phyloP scores from a whole-genome alignment of 2,888 invertebrate genomes.

The Nymphalis polychloros region DNA sequence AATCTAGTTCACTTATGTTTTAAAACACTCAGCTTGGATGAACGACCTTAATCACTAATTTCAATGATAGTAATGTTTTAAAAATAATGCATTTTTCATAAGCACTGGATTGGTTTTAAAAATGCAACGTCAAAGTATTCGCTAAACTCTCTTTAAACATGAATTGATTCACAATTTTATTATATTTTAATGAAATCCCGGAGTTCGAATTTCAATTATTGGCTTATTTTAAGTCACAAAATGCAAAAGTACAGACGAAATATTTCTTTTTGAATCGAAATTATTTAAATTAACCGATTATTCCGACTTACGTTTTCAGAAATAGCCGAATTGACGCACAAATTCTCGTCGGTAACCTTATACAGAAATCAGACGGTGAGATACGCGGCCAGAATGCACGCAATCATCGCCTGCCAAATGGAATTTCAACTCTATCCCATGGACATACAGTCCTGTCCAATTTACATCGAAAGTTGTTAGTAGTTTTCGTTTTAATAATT shows the following conservation, averaged over 20 bases:
- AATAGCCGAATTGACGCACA: slow-evolving; percentile 89
- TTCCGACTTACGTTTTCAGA: slow-evolving; percentile 75
- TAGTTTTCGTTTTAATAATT: slow-evolving; percentile 44
- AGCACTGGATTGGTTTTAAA: slow-evolving; percentile 8
- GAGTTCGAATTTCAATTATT: background rate
- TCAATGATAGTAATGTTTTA: background rate
- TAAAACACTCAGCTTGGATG: slow-evolving; percentile 36
- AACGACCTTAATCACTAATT: slow-evolving; percentile 22
- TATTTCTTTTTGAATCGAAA: background rate
- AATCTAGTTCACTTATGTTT: background rate
- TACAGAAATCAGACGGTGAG: slow-evolving; percentile 90
- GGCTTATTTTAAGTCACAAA: too few relatives aligned
- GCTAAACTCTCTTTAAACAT: background rate
- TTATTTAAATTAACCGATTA: slow-evolving; percentile 1
- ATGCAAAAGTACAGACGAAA: too few relatives aligned
- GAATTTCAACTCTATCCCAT: slow-evolving; percentile 92
- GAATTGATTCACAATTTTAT: background rate
- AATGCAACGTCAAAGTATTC: background rate
- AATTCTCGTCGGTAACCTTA: slow-evolving; percentile 90
- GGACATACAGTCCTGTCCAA: slow-evolving; percentile 92
- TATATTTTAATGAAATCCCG: background rate
- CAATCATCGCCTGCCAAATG: slow-evolving; percentile 93
- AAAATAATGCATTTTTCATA: background rate
- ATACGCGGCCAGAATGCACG: slow-evolving; percentile 91
- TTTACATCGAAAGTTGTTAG: slow-evolving; percentile 93